Evolutionary conservation across 2,113 vertebrate genomes (phyloP).

Genomic region (Charadrius vociferus): DNA sequence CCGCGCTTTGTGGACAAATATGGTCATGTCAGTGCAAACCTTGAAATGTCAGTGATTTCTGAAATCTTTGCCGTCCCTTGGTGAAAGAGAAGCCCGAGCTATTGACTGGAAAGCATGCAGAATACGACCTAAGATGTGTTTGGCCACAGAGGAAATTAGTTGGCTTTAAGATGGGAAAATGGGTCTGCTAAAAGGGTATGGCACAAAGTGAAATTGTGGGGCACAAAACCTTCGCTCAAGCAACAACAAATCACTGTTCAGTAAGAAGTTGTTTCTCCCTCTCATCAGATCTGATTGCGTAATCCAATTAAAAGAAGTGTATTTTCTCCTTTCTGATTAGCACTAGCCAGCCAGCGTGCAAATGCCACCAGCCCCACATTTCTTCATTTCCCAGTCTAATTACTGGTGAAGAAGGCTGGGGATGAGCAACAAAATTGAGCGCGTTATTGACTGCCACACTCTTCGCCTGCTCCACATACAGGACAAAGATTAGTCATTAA

Average conservation of each 20-base stretch:
- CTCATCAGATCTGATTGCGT: background rate
- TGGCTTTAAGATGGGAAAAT: background rate
- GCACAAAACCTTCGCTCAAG: background rate
- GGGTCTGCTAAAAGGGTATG: background rate
- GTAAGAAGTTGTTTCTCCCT: background rate
- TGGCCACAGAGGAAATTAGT: background rate
- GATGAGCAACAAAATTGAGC: slow-evolving; percentile 41
- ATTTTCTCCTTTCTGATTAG: slow-evolving; percentile 25
- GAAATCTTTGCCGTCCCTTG: background rate
- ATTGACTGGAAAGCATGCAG: background rate
- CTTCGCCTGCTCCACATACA: background rate
- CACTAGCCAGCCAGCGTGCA: slow-evolving; percentile 33
- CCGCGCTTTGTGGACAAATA: background rate
- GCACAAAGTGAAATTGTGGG: background rate
- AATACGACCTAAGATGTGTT: background rate
- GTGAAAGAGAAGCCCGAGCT: background rate
- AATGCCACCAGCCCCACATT: slow-evolving; percentile 14
- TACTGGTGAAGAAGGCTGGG: slow-evolving; percentile 26
- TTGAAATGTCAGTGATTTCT: background rate
- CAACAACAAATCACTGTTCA: background rate
- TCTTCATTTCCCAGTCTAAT: slow-evolving; percentile 60
- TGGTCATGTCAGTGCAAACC: background rate
- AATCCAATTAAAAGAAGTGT: slow-evolving; percentile 34
- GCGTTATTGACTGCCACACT: slow-evolving; percentile 30
- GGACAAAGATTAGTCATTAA: slow-evolving; percentile 39